Base-by-base conservation (phyloP, 2,888 invertebrate genomes). In the Lutraria lutraria region DNA sequence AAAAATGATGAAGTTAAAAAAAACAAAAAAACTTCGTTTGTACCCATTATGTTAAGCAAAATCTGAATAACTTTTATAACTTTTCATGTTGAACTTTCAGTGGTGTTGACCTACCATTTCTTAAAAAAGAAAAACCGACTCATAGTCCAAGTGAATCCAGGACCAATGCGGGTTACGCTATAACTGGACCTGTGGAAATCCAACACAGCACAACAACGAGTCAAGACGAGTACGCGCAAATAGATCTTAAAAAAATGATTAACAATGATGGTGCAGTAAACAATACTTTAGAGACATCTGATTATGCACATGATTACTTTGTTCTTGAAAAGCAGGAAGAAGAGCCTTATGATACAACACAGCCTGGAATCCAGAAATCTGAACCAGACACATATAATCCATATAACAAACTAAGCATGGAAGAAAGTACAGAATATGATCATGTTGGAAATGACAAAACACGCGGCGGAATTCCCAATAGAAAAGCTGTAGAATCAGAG, bases 261-360 rank as follows among this genome's bases (percentile, higher is more conserved):
- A 25, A 68, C 10, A 68, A 68, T n/a, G 25, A 68, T 6, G 63
- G 25, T 68, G 63, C 12, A 12, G 63, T 25, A 10, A 21, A 25
- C n/a, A 68, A 68, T 25, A 25, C 12, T 68, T 10, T n/a, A 12
- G 63, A 68, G 21, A 25, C 63, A 6, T 25, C 63, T 25, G 63
- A 68, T 25, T 68, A 68, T 68, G 63, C 63, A 25, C 63, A 68
- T 13, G 63, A 68, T 68, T 68, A 68, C 12, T 25, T 68, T 68
- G n/a, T n/a, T 4, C 63, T 68, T n/a, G 63, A 68, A 68, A 68
- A 68, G 63, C n/a, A 13, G 12, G 63, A 25, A 25, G 63, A 68
- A n/a, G 63, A 10, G 6, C 63, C n/a, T 12, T 68, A 68, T 68
- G 63, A 68, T 25, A 25, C 63, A 4, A 68, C 63, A 68, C n/a